Percentiles rank a stretch among this genome's conserved stretches.
Conservation (phyloP, 2,888 invertebrate genomes). For the Diplazon laetatorius region DNA sequence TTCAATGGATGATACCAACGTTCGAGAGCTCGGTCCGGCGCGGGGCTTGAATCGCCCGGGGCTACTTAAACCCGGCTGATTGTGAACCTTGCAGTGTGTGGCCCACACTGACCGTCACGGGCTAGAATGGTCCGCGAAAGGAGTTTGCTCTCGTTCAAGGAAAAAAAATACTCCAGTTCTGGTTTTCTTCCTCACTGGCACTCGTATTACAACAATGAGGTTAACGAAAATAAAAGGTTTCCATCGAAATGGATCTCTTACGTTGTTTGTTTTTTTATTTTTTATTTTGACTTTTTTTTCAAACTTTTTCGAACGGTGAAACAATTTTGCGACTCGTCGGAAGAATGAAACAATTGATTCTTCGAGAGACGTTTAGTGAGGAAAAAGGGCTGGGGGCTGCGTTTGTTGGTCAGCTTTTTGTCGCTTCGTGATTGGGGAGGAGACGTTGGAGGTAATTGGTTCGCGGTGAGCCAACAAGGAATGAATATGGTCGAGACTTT, state of each 20-base stretch:
- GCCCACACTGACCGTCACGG: not conserved
- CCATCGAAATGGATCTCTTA: constrained; percentile 46
- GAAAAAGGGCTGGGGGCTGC: not conserved
- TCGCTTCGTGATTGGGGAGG: no score
- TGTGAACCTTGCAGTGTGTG: constrained; percentile 35
- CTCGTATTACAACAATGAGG: constrained; percentile 56
- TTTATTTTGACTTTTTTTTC: not conserved
- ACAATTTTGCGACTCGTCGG: constrained; percentile 38
- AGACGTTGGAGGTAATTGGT: constrained; percentile 44
- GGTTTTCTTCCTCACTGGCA: constrained; percentile 31
- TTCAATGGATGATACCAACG: constrained; percentile 35
- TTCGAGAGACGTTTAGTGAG: constrained; percentile 1
- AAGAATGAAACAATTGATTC: constrained; percentile 5
- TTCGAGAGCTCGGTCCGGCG: constrained; percentile 41
- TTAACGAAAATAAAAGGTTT: constrained; percentile 47
- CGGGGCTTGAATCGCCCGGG: constrained; percentile 51
- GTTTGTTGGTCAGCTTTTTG: constrained; percentile 25
- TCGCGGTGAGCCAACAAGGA: constrained; percentile 46
- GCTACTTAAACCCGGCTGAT: constrained; percentile 59
- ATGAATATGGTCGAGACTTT: constrained; percentile 45
- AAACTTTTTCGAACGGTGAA: constrained; percentile 24
- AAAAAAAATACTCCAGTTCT: constrained; percentile 12
- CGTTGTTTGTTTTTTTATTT: constrained; percentile 27
- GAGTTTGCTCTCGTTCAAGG: constrained; percentile 21
- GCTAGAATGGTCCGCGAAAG: constrained; percentile 31